Evolutionary conservation across 2,113 vertebrate genomes (phyloP).

Genomic region (Eudyptes chrysolophus): DNA sequence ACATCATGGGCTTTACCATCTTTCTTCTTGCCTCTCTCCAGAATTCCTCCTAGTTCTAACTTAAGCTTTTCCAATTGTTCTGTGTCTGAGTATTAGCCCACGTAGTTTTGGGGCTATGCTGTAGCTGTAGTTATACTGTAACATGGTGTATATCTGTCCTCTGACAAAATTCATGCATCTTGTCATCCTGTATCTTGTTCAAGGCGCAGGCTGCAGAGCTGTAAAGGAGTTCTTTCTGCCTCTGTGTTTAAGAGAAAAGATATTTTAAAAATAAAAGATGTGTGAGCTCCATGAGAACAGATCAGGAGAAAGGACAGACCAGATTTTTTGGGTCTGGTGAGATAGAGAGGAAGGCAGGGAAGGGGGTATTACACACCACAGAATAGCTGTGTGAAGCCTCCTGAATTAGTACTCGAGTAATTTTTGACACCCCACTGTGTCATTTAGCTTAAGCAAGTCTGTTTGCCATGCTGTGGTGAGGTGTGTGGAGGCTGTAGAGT

Average conservation of each 20-base stretch:
- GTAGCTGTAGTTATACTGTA: neutral
- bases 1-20: neutral
- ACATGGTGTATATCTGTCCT: neutral
- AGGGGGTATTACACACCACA: neutral
- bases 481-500: neutral
- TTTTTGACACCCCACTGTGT: neutral
- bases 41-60: neutral
- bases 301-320: neutral
- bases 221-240: neutral
- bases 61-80: neutral
- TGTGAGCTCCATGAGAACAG: neutral
- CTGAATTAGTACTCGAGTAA: fast-evolving
- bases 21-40: neutral
- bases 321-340: neutral
- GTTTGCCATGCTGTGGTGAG: neutral
- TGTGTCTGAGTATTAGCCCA: neutral
- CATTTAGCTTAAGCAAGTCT: neutral
- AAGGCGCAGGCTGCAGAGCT: neutral
- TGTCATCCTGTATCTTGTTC: neutral
- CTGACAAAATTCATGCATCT: neutral
- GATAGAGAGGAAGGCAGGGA: neutral
- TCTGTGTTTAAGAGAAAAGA: neutral
- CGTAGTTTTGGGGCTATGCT: neutral
- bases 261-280: neutral
- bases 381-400: neutral